phyloP scores from a whole-genome alignment of 2,888 invertebrate species.

The Amiota communis region DNA sequence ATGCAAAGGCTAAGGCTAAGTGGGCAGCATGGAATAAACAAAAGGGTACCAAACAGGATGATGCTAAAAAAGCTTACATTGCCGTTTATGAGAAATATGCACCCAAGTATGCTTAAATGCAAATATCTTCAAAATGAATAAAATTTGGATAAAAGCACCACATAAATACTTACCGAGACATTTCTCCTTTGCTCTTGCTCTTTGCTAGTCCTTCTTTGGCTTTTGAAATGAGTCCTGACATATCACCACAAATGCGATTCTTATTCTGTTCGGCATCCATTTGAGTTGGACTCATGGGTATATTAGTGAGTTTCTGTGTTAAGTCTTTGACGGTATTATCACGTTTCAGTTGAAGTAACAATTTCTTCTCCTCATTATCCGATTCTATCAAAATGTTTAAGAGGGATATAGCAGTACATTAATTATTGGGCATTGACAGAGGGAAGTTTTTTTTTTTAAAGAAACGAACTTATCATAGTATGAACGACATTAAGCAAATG shows the following conservation, averaged over 20 bases:
- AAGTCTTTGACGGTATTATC: constrained; percentile 92
- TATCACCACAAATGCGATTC: constrained; percentile 82
- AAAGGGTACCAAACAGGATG: constrained; percentile 85
- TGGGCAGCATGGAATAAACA: constrained; percentile 92
- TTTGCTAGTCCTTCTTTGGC: constrained; percentile 94
- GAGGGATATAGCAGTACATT: not conserved
- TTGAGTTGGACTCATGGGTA: constrained; percentile 74
- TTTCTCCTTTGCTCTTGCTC: constrained; percentile 84
- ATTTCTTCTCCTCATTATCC: constrained; percentile 77
- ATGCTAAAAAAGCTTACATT: constrained; percentile 88
- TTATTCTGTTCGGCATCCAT: constrained; percentile 77
- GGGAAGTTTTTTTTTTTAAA: no score
- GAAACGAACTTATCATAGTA: no score
- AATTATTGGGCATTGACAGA: constrained; percentile 14
- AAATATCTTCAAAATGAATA: constrained; percentile 30
- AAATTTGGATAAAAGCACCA: constrained; percentile 32
- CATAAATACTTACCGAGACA: constrained; percentile 68
- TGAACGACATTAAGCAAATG: no score
- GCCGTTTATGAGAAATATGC: constrained; percentile 77
- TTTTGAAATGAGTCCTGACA: constrained; percentile 92
- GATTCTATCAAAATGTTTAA: constrained; percentile 71
- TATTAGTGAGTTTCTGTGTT: constrained; percentile 86
- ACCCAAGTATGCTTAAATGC: constrained; percentile 75
- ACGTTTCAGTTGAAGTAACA: constrained; percentile 81
- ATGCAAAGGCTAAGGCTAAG: constrained; percentile 92